A percentile compares a stretch with the other conserved stretches of the same genome.
phyloP scores from a whole-genome alignment of 2,113 vertebrate genomes.

The Rutilus rutilus region DNA sequence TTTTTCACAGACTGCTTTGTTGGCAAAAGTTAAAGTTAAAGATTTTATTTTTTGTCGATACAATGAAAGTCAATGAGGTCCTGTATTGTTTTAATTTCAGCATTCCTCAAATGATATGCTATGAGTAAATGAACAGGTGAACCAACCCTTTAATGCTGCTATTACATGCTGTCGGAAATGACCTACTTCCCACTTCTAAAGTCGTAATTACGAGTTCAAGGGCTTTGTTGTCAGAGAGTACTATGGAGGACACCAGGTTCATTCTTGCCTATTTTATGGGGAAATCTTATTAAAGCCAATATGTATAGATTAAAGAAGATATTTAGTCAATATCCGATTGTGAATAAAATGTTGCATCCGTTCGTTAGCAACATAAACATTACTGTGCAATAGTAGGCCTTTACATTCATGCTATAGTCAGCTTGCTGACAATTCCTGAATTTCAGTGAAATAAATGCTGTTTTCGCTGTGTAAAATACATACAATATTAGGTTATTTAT shows the following conservation, averaged over 20 bases:
- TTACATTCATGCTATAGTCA: no score
- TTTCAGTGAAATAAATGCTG: no score
- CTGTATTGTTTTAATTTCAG: no score
- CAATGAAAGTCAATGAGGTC: no score
- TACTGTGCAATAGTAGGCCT: neutral
- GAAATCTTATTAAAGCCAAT: neutral
- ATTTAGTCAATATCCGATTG: no score
- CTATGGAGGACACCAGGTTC: neutral
- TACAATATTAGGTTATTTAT: no score
- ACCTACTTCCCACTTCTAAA: neutral
- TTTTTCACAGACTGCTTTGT: neutral
- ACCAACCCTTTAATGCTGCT: neutral
- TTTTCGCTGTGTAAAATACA: no score
- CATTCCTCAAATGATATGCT: no score
- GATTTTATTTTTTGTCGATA: no score
- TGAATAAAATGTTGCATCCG: neutral
- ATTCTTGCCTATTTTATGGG: neutral
- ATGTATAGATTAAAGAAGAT: neutral
- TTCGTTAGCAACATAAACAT: neutral
- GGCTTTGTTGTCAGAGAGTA: neutral
- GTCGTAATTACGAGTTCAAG: neutral
- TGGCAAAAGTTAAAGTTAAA: neutral
- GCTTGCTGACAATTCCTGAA: no score
- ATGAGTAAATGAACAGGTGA: no score
- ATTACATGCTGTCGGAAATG: neutral